These are phyloP conservation scores for Xenus cinereus DNA, from an alignment of 2,113 vertebrate species.

Conservation along the genomic window DNA sequence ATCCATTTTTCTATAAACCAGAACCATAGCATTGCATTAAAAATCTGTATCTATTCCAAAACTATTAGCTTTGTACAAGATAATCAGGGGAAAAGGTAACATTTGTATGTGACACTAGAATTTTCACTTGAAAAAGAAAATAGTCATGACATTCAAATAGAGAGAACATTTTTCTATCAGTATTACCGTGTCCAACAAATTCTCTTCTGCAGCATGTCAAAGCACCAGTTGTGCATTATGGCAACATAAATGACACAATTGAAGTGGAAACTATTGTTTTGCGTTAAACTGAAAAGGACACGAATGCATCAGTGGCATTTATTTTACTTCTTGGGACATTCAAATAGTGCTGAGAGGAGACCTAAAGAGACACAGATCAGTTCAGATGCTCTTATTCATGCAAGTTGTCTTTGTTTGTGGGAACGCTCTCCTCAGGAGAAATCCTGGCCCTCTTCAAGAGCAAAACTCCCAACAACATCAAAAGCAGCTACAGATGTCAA, in stretches of 20 bases:
- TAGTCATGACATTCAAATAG: slow-evolving; percentile 50
- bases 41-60: slow-evolving; percentile 68
- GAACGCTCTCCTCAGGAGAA: background rate
- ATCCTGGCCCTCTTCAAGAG: background rate
- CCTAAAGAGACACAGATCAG: background rate
- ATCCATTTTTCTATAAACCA: slow-evolving; percentile 74
- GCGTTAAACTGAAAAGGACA: slow-evolving; percentile 2
- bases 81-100: slow-evolving; percentile 66
- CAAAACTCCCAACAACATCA: background rate
- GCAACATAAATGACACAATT: slow-evolving; percentile 52
- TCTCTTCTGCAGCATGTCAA: slow-evolving; percentile 49
- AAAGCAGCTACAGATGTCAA: background rate
- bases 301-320: background rate
- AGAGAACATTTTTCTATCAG: slow-evolving; percentile 40
- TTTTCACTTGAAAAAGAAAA: slow-evolving; percentile 62
- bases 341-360: background rate
- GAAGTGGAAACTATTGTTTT: slow-evolving; percentile 36
- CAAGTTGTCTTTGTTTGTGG: background rate
- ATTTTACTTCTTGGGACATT: background rate
- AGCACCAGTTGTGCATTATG: slow-evolving; percentile 48
- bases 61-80: slow-evolving; percentile 69
- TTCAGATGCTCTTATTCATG: background rate
- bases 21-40: slow-evolving; percentile 72
- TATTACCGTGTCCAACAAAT: slow-evolving; percentile 55
- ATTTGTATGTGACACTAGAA: slow-evolving; percentile 59